Percentiles rank a stretch among this genome's conserved stretches.
Evolutionary conservation across 2,888 invertebrate species (phyloP).

Genomic region (Campoletis raptor): DNA sequence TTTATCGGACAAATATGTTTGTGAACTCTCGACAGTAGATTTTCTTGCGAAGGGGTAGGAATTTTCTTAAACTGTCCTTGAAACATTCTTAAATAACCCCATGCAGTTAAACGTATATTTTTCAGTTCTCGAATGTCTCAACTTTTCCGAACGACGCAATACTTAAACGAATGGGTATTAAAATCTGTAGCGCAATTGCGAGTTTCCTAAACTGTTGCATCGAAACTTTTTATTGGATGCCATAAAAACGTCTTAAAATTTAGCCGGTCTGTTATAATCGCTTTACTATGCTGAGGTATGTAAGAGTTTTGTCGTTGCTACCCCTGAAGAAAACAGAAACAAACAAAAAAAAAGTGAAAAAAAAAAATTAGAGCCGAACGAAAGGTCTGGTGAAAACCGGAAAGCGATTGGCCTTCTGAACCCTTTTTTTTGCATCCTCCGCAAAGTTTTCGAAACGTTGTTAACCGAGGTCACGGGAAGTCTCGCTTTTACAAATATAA

Average conservation of each 20-base stretch:
- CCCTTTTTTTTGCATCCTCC: constrained; percentile 60
- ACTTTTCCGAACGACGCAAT: constrained; percentile 31
- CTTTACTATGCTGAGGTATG: constrained; percentile 62
- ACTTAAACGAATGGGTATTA: constrained; percentile 18
- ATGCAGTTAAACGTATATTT: constrained; percentile 10
- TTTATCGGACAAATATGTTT: not conserved
- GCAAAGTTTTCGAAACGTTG: constrained; percentile 60
- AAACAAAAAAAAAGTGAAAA: constrained; percentile 51
- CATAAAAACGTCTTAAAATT: constrained; percentile 48
- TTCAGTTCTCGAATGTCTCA: not conserved
- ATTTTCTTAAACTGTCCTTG: not conserved
- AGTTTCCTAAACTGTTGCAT: constrained; percentile 51
- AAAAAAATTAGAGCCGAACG: constrained; percentile 52
- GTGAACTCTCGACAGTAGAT: not conserved
- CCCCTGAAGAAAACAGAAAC: constrained; percentile 30
- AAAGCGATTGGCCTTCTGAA: constrained; percentile 62
- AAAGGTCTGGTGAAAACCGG: constrained; percentile 64
- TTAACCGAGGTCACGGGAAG: constrained; percentile 64
- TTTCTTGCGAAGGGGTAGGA: not conserved
- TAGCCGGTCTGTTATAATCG: constrained; percentile 63
- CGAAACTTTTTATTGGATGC: constrained; percentile 50
- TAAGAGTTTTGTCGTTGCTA: constrained; percentile 43
- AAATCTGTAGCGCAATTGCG: constrained; percentile 47
- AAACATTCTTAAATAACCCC: constrained; percentile 1
- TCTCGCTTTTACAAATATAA: constrained; percentile 62